phyloP scores from a whole-genome alignment of 2,113 vertebrate genomes.

The Arizona elegans region DNA sequence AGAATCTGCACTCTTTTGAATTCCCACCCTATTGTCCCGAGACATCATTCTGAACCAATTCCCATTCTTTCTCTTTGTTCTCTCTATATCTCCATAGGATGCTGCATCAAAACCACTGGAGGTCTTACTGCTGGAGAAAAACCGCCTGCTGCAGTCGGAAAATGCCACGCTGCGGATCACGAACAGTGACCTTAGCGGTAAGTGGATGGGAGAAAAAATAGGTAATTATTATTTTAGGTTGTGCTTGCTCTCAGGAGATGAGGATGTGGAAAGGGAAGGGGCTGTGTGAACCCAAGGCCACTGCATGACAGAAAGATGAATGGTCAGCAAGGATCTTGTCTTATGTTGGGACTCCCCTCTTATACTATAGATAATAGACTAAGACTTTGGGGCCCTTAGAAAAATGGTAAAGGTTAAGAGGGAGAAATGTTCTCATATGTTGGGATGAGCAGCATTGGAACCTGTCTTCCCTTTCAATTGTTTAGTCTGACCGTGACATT shows the following conservation, averaged over 20 bases:
- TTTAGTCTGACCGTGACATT: constrained; percentile 25
- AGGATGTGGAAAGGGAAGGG: constrained; percentile 17
- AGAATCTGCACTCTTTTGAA: constrained; percentile 7
- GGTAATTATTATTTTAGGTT: background rate
- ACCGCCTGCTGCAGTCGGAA: constrained; percentile 92
- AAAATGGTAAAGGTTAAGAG: constrained; percentile 38
- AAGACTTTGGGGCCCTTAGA: constrained; percentile 42
- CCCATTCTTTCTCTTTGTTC: constrained; percentile 39
- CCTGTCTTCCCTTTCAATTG: constrained; percentile 47
- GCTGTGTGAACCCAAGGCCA: constrained; percentile 50
- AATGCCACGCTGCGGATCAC: constrained; percentile 89
- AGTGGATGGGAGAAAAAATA: constrained; percentile 62
- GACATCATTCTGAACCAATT: constrained; percentile 14
- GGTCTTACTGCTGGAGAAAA: constrained; percentile 95
- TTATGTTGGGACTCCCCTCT: constrained; percentile 40
- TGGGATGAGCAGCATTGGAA: constrained; percentile 41
- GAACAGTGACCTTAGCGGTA: constrained; percentile 96
- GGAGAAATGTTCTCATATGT: constrained; percentile 41
- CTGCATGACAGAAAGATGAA: constrained; percentile 54
- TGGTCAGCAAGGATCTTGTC: constrained; percentile 28
- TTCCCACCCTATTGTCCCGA: background rate
- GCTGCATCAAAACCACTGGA: constrained; percentile 90
- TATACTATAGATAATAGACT: constrained; percentile 42
- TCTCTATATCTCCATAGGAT: constrained; percentile 70
- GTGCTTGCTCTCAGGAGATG: constrained; percentile 46